Evolutionary conservation across 1,140 invertebrate species (phyloP), one percentile per base, ranked within the genome.

Genomic region (Drosophila bifasciata): DNA sequence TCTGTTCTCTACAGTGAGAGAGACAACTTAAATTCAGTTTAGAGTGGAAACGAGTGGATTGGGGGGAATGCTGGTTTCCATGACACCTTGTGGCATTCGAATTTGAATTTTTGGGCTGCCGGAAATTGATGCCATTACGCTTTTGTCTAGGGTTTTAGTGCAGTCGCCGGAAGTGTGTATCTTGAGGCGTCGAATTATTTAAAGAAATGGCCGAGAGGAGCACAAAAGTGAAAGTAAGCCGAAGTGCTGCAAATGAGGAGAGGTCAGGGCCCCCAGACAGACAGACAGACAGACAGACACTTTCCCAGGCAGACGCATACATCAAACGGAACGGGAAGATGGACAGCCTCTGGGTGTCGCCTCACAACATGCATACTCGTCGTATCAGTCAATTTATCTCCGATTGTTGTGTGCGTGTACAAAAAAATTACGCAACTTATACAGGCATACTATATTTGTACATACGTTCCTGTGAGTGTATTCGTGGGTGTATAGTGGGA

Each of bases 71-170:
- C 16, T 21, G 41, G 59, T 78, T 71, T 45, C 46, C 64, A 61
- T 64, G 71, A 36, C 55, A 51, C 49, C 49, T 49, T 16, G 44
- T 13, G 16, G 28, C 43, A 16, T 36, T 36, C 16, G 48, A 83
- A 76, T 81, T 85, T 83, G 62, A 83, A 85, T 84, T 84, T 69
- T 84, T 69, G 2, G 59, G 63, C 73, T 58, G 69, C 57, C 79
- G 81, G 77, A 86, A 86, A 86, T 85, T 75, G 77, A 77, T 86
- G 81, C 81, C 81, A 85, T 85, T 85, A 86, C 60, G 81, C 45
- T 68, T 60, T 70, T 67, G 74, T 75, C 64, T 74, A 59, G 55
- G 32, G 62, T 62, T 66, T 63, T 57, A 41, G 56, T 59, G 60
- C 62, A 56, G 39, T 41, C 59, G 52, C 61, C 64, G 76, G 76